These are phyloP conservation scores for Propithecus deckenii DNA, from an alignment of 2,797 vertebrate species.

Conservation along the genomic window DNA sequence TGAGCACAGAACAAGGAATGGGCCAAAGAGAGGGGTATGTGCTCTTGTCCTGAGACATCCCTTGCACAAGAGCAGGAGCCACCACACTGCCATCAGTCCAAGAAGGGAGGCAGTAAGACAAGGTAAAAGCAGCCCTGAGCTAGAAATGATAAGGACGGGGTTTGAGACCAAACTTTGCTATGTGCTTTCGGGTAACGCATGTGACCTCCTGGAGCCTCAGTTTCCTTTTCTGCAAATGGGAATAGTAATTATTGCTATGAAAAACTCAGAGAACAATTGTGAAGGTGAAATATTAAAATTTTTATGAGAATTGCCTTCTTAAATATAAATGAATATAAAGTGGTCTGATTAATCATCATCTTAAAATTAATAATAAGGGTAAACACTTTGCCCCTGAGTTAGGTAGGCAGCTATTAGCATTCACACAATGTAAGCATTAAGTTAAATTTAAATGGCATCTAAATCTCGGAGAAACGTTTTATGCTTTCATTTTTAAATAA, in stretches of 20 bases:
- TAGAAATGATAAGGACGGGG: neutral
- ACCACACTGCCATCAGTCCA: neutral
- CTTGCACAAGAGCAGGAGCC: neutral
- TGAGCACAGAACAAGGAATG: neutral
- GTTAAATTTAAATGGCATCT: neutral
- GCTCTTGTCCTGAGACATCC: neutral
- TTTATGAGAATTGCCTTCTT: neutral
- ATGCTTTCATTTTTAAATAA: slow-evolving; percentile 47
- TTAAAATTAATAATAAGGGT: neutral
- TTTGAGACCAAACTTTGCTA: neutral
- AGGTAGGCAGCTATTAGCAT: neutral
- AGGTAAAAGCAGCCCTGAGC: neutral
- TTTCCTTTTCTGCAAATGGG: slow-evolving; percentile 27
- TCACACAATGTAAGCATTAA: neutral
- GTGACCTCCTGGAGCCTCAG: neutral
- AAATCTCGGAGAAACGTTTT: slow-evolving; percentile 22
- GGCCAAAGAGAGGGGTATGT: neutral
- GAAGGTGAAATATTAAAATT: slow-evolving; percentile 8
- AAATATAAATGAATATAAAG: slow-evolving; percentile 28
- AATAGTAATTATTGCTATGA: neutral
- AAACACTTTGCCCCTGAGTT: neutral
- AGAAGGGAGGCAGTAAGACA: neutral
- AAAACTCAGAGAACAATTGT: neutral
- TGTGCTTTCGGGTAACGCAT: neutral
- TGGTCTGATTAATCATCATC: neutral